phyloP scores from a whole-genome alignment of 2,113 vertebrate genomes.

The Notechis scutatus region DNA sequence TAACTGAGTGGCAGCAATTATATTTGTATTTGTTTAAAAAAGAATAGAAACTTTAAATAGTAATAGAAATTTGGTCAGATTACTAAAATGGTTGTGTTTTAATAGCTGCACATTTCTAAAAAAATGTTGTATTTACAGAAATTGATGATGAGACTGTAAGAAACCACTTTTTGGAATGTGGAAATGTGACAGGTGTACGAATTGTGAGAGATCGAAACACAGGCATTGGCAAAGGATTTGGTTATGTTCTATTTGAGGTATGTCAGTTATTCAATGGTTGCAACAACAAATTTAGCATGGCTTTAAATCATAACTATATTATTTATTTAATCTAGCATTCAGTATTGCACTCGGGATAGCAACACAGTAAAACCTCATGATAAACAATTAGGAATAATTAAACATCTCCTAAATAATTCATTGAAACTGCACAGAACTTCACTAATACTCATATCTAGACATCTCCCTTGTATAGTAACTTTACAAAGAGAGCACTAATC shows the following conservation, averaged over 20 bases:
- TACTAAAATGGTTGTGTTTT: not conserved
- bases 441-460: not conserved
- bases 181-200: conserved; percentile 76
- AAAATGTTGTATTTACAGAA: conserved; percentile 64
- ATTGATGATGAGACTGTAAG: conserved; percentile 73
- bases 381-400: not conserved
- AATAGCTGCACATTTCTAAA: not conserved
- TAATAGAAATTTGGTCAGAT: not conserved
- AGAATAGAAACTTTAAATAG: not conserved
- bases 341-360: not conserved
- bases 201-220: conserved; percentile 82
- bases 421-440: not conserved
- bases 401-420: not conserved
- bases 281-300: not conserved
- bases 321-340: not conserved
- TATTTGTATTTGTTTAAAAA: not conserved
- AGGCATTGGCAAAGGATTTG: conserved; percentile 89
- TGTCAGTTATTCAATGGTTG: not conserved
- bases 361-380: not conserved
- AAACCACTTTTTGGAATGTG: conserved; percentile 82
- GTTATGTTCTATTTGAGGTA: conserved; percentile 92
- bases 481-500: not conserved
- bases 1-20: not conserved
- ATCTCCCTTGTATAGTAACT: not conserved
- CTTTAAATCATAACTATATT: not conserved